These are phyloP conservation scores for Platorchestia sp. DNA, from an alignment of 1,140 invertebrate species.

Conservation along the genomic window DNA sequence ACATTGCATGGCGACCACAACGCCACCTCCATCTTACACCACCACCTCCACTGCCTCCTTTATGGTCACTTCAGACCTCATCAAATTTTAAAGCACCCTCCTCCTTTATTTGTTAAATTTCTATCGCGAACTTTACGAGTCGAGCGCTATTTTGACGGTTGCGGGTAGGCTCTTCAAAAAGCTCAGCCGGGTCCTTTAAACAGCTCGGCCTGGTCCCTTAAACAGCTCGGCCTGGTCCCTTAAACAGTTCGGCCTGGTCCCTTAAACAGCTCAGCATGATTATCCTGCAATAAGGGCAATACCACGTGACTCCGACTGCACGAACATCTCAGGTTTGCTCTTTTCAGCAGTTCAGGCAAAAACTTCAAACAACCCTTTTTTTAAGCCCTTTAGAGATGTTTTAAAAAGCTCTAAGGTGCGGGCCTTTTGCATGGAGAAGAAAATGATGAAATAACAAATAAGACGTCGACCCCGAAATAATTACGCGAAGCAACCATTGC, in stretches of 20 bases:
- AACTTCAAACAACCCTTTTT: too few relatives aligned
- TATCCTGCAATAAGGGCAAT: neutral
- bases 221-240: neutral
- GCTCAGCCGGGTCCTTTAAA: neutral
- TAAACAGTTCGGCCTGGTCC: neutral
- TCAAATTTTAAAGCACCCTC: constrained; percentile 28
- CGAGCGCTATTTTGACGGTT: neutral
- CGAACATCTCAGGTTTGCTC: too few relatives aligned
- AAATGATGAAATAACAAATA: too few relatives aligned
- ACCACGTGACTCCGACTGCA: too few relatives aligned
- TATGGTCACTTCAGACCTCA: constrained; percentile 12
- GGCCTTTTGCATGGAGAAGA: too few relatives aligned
- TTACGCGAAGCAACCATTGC: too few relatives aligned
- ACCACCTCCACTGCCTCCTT: neutral
- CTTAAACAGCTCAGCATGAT: neutral
- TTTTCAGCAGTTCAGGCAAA: too few relatives aligned
- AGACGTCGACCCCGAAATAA: too few relatives aligned
- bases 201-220: neutral
- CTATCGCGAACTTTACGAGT: constrained; percentile 1
- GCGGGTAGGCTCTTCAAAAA: neutral
- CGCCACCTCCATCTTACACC: neutral
- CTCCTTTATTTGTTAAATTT: constrained; percentile 46
- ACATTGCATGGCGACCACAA: neutral
- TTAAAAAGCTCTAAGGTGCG: too few relatives aligned
- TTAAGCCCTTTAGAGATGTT: too few relatives aligned